A percentile compares a stretch with the other conserved stretches of the same genome.
Evolutionary conservation across 1,140 invertebrate genomes (phyloP).

Genomic region (Drosophila lacertosa): DNA sequence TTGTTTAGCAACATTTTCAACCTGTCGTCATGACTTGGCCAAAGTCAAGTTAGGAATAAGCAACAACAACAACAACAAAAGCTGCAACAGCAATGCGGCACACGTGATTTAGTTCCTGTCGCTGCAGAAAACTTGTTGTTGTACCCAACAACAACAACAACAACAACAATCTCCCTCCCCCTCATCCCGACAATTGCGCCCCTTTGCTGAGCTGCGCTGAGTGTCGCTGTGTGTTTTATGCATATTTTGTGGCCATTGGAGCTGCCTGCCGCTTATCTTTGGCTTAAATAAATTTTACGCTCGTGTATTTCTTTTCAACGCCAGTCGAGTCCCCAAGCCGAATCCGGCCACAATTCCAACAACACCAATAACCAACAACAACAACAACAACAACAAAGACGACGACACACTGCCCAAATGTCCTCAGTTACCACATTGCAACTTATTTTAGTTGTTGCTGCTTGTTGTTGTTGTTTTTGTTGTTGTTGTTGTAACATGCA

Average conservation of each 20-base stretch:
- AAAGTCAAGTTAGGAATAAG: slow-evolving; percentile 76
- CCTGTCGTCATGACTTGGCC: slow-evolving; percentile 82
- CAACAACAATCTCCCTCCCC: background rate
- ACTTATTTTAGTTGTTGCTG: slow-evolving; percentile 24
- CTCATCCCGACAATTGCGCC: background rate
- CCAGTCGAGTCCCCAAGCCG: slow-evolving; percentile 26
- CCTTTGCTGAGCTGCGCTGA: slow-evolving; percentile 25
- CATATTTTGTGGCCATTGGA: slow-evolving; percentile 59
- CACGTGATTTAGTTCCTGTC: slow-evolving; percentile 82
- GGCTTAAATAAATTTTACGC: slow-evolving; percentile 82
- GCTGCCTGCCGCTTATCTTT: slow-evolving; percentile 66
- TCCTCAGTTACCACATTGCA: slow-evolving; percentile 65
- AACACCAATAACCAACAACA: slow-evolving; percentile 2
- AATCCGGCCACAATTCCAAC: slow-evolving; percentile 18
- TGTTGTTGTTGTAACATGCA: slow-evolving; percentile 40
- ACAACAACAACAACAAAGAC: slow-evolving; percentile 23
- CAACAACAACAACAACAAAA: slow-evolving; percentile 46
- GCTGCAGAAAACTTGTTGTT: slow-evolving; percentile 76
- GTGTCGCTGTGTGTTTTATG: slow-evolving; percentile 64
- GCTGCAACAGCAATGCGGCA: slow-evolving; percentile 44
- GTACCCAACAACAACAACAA: background rate
- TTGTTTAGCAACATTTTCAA: slow-evolving; percentile 78
- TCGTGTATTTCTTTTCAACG: slow-evolving; percentile 82
- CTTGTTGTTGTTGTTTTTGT: slow-evolving; percentile 29
- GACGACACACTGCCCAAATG: slow-evolving; percentile 79